Evolutionary conservation across 2,113 vertebrate species (phyloP).

Genomic region (Mustela nigripes): DNA sequence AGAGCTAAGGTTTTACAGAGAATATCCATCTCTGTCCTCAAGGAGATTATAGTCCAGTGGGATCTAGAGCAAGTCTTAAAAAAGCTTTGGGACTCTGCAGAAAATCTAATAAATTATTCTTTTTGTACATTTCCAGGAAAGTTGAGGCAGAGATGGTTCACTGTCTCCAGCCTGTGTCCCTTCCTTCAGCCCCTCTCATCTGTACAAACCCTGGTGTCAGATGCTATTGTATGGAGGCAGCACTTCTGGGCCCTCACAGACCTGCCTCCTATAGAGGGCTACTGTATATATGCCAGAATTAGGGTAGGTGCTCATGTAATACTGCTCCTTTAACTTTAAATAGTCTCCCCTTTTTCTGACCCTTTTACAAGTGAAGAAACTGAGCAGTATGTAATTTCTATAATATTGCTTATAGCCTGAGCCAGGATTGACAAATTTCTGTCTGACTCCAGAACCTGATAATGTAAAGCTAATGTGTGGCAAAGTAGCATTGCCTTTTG

Average conservation of each 20-base stretch:
- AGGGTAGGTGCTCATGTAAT: neutral
- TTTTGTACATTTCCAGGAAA: neutral
- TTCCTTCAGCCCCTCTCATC: neutral
- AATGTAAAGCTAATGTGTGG: neutral
- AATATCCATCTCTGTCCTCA: neutral
- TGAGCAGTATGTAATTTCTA: neutral
- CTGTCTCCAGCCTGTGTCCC: neutral
- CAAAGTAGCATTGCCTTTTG: neutral
- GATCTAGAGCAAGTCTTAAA: neutral
- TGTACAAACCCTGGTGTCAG: neutral
- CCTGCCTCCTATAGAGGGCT: neutral
- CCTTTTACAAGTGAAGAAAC: neutral
- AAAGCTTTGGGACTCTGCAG: neutral
- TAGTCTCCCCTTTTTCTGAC: too few relatives aligned
- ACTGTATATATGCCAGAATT: neutral
- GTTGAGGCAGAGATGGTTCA: neutral
- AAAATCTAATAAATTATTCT: neutral
- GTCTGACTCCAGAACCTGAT: neutral
- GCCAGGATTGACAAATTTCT: neutral
- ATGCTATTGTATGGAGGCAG: neutral
- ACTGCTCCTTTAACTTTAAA: neutral
- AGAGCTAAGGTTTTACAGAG: neutral
- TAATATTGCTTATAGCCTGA: neutral
- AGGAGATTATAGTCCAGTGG: neutral
- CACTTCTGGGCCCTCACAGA: neutral